Conservation (phyloP, 2,797 vertebrate species). For the Hemibagrus guttatus region DNA sequence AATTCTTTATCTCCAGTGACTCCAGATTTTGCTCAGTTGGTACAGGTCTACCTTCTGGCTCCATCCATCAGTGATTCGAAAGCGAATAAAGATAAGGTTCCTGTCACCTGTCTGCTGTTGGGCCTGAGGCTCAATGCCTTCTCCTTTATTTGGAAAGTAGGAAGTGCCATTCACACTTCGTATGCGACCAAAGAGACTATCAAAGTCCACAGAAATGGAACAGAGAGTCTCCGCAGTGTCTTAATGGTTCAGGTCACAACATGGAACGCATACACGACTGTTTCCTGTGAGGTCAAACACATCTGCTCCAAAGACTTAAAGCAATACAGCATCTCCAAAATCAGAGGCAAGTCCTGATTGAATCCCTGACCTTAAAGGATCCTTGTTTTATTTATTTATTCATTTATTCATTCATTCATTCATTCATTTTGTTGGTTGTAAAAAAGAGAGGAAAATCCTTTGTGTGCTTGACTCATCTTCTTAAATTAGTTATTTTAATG, state of each 20-base stretch:
- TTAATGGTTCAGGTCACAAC: slow-evolving; percentile 45
- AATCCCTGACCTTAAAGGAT: neutral
- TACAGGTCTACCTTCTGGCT: slow-evolving; percentile 56
- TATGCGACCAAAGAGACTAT: neutral
- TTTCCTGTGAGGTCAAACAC: slow-evolving; percentile 68
- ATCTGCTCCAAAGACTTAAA: slow-evolving; percentile 55
- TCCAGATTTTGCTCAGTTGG: slow-evolving; percentile 50
- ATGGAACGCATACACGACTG: slow-evolving; percentile 60
- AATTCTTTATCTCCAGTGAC: slow-evolving; percentile 55
- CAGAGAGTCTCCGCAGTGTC: slow-evolving; percentile 62
- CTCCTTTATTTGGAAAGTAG: slow-evolving; percentile 64
- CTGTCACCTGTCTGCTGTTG: slow-evolving; percentile 66
- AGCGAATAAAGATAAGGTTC: slow-evolving; percentile 21
- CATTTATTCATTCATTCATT: neutral
- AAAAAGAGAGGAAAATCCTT: neutral
- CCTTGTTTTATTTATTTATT: no score
- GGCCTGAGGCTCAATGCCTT: slow-evolving; percentile 59
- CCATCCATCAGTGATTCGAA: slow-evolving; percentile 40
- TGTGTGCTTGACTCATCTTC: neutral
- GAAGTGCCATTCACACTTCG: rapidly evolving
- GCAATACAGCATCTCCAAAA: slow-evolving; percentile 60
- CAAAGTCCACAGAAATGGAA: slow-evolving; percentile 62
- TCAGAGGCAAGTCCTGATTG: slow-evolving; percentile 59
- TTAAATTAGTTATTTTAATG: neutral
- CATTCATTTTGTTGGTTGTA: no score